Evolutionary conservation across 2,113 vertebrate species (phyloP), one percentile per base, ranked within the genome.

Genomic region (Cinclus cinclus): DNA sequence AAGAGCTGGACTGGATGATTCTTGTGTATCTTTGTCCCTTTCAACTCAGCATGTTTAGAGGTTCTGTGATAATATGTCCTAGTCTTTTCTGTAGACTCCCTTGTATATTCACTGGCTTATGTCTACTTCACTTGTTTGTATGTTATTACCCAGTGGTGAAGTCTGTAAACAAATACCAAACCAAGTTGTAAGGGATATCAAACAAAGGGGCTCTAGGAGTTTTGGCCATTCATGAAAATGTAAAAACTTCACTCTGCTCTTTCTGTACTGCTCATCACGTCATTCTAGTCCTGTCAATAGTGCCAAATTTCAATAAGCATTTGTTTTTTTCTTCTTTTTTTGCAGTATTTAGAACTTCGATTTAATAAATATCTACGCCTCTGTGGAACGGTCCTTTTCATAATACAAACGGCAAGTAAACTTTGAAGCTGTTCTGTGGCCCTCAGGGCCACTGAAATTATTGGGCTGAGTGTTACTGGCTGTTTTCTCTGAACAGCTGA

Each of bases 331-430:
- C 59, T 96, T 86, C 58, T 83, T 76, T 82, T 82, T 94, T 93
- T 97, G n/a, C 96, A 99, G 99, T 99, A 99, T 79, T 96, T 99
- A 96, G 98, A 99, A 94, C 96, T 99, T 81, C 98, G 99, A 50
- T 99, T 99, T 97, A 99, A 98, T 97, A 98, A 97, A 97, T 96
- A 87, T 7, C 97, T 98, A 30, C 98, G 98, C 49, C 97, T 99
- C 55, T 96, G 98, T 95, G 99, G 99, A 74, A 99, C 98, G 0
- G 8, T 93, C 59, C 95, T 99, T 83, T 99, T 99, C 97, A 98
- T 99, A 60, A 93, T 98, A 94, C 98, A 99, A 97, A 99, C 98
- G 65, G 99, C 98, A 98, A 98, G 98, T 97, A 96, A 80, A 80
- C 79, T 16, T 79, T 76, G 69, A 62, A 87, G 56, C 53, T 71